Base-by-base conservation (phyloP, 2,113 vertebrate species). In the Sigmodon hispidus region DNA sequence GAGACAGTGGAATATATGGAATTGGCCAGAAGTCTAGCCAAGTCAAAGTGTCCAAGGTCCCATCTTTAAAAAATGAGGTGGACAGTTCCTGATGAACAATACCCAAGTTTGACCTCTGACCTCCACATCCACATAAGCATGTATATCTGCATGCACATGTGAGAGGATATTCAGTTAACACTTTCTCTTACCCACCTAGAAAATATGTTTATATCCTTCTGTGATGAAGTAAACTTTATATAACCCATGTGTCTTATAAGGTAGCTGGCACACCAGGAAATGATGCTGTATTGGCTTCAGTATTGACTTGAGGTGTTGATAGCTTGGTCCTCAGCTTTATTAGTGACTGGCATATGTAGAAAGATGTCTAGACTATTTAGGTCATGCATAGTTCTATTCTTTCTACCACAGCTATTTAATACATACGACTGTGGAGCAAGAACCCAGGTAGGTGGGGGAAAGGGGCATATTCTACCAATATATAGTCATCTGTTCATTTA, bases 401-500 rank as follows among this genome's bases (percentile, higher is more conserved):
- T 81, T 11, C 16, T 45, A 6, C 52, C 3, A 1, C 50, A 48
- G 9, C 16, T 31, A 24, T 52, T 81, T 67, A 4, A 55, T n/a
- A 57, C 10, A 52, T 0, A 61, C 19, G 10, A 7, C 40, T 26
- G 10, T 12, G 22, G 81, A 83, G 24, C 1, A 73, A 50, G 12
- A 13, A 29, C n/a, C 19, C 0, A 36, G 26, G 13, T 24, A 48
- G 31, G 34, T 40, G 4, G 8, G n/a, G 29, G 48, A 79, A 61
- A 3, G 16, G 7, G 29, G 5, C 6, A 1, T 13, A 40, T 24
- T 29, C 3, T 6, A 21, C 13, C 4, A 8, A 21, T 22, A 43
- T 0, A 9, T 26, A 63, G 63, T 43, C 13, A 40, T 79, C 6
- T 9, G 9, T 72, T 63, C 40, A 63, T 76, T 55, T 11, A 43